Conservation (phyloP, 2,113 vertebrate genomes). For the Takifugu bimaculatus region DNA sequence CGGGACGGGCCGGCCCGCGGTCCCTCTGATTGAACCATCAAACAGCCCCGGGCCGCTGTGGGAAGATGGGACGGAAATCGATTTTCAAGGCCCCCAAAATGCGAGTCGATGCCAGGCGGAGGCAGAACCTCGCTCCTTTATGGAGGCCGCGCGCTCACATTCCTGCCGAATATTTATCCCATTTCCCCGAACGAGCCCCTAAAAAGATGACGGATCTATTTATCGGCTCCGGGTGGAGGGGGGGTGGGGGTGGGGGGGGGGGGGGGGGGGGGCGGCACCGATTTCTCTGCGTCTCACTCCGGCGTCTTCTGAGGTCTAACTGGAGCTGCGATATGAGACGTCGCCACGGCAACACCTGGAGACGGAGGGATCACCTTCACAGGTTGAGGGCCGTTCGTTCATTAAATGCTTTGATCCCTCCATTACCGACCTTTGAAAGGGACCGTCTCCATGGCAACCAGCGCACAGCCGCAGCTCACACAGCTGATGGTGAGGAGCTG, state of each 20-base stretch:
- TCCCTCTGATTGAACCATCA: constrained; percentile 40
- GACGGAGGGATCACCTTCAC: constrained; percentile 6
- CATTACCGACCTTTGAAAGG: constrained; percentile 28
- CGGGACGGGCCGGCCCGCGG: constrained; percentile 43
- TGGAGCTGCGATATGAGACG: constrained; percentile 1
- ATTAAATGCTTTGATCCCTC: constrained; percentile 16
- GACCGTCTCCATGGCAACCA: constrained; percentile 41
- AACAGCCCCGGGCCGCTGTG: constrained; percentile 31
- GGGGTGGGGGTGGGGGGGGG: constrained; percentile 13
- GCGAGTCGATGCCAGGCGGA: constrained; percentile 28
- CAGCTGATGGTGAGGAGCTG: too few relatives aligned
- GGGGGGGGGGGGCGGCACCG: not conserved
- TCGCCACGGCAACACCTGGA: not conserved
- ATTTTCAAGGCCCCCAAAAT: constrained; percentile 52
- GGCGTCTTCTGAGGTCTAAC: too few relatives aligned
- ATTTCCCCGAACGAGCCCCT: constrained; percentile 43
- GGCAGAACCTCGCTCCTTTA: constrained; percentile 46
- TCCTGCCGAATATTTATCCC: constrained; percentile 58
- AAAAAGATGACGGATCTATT: constrained; percentile 55
- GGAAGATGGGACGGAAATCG: constrained; percentile 38
- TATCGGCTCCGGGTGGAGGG: constrained; percentile 30
- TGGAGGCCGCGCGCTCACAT: constrained; percentile 47
- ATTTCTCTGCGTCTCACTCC: too few relatives aligned
- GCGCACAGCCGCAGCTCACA: too few relatives aligned
- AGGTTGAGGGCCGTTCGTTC: constrained; percentile 14